These are phyloP conservation scores for Allochrocebus solatus DNA, from an alignment of 2,797 vertebrate species.

Conservation along the genomic window DNA sequence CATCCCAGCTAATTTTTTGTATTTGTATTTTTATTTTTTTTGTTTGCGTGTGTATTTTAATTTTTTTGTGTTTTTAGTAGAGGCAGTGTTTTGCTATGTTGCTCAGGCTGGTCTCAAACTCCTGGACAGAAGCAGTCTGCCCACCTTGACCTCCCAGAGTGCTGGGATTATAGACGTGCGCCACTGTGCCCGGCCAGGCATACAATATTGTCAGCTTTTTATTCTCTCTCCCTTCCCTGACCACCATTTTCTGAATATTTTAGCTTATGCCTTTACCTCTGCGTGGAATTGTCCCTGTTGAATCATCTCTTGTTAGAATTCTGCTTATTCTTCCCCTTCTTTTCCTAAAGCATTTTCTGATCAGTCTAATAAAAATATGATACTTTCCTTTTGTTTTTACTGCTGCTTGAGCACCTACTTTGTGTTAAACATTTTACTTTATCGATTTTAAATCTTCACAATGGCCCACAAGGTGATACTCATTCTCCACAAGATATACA, in stretches of 20 bases:
- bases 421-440: slow-evolving; percentile 20
- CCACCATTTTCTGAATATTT: not conserved
- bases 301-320: not conserved
- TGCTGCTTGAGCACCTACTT: not conserved
- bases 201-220: not conserved
- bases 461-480: not conserved
- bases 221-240: not conserved
- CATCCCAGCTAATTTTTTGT: too few relatives aligned
- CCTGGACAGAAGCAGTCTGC: too few relatives aligned
- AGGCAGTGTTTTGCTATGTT: too few relatives aligned
- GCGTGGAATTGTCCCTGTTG: not conserved
- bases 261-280: not conserved
- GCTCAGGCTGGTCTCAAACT: too few relatives aligned
- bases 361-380: not conserved
- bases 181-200: not conserved
- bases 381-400: not conserved
- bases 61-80: too few relatives aligned
- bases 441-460: slow-evolving; percentile 11
- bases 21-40: too few relatives aligned
- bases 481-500: not conserved
- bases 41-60: too few relatives aligned
- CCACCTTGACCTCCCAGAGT: too few relatives aligned
- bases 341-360: not conserved
- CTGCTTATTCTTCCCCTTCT: not conserved
- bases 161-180: too few relatives aligned